A percentile compares a stretch with the other conserved stretches of the same genome.
Conservation (phyloP, 1,140 invertebrate species). For the Platorchestia sp. region DNA sequence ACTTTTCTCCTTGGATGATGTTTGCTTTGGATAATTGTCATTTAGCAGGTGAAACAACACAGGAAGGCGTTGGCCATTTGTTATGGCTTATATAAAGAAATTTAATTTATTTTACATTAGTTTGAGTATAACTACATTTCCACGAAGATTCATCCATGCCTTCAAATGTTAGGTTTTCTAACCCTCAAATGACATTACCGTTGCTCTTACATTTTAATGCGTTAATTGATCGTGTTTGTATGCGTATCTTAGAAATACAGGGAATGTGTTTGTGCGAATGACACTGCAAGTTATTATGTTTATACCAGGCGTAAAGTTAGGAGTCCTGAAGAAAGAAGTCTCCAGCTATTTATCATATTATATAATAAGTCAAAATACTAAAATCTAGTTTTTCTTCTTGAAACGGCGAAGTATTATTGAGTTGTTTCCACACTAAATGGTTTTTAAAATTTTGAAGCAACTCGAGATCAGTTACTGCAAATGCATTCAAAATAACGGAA, state of each 20-base stretch:
- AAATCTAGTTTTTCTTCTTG: neutral
- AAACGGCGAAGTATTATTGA: neutral
- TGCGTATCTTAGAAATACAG: neutral
- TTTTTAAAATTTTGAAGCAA: neutral
- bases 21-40: no score
- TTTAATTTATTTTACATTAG: no score
- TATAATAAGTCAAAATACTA: neutral
- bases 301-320: neutral
- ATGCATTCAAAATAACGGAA: neutral
- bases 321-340: neutral
- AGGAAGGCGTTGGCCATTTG: neutral
- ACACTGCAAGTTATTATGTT: neutral
- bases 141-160: neutral
- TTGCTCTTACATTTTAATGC: no score
- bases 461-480: neutral
- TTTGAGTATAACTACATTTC: neutral
- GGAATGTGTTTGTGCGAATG: neutral
- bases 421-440: no score
- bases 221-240: neutral
- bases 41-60: no score
- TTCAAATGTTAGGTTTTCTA: neutral
- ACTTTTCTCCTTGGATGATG: no score
- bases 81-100: no score
- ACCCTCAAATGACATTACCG: neutral
- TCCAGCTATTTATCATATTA: neutral